Evolutionary conservation across 2,113 vertebrate species (phyloP).

Genomic region (Chaetura pelagica): DNA sequence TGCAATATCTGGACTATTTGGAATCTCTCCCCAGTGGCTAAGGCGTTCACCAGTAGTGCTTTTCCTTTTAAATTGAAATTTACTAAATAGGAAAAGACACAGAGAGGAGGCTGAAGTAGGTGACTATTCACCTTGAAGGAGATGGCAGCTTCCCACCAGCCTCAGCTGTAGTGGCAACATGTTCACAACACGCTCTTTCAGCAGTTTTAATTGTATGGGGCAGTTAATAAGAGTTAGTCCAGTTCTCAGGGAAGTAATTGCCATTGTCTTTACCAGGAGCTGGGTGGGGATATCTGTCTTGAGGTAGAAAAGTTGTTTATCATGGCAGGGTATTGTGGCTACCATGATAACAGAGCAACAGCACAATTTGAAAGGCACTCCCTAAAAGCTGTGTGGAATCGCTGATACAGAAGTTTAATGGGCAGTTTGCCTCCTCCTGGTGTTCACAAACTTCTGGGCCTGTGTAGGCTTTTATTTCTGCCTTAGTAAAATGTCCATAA

Average conservation of each 20-base stretch:
- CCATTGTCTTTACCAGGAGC: conserved; percentile 19
- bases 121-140: background rate
- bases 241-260: conserved; percentile 34
- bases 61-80: background rate
- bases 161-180: background rate
- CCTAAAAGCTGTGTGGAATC: background rate
- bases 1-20: background rate
- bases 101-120: background rate
- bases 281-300: conserved; percentile 45
- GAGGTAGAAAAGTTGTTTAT: conserved; percentile 55
- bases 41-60: background rate
- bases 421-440: background rate
- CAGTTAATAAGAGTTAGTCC: background rate
- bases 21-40: background rate
- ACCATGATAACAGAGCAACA: conserved; percentile 40
- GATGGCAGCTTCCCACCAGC: background rate
- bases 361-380: conserved; percentile 39
- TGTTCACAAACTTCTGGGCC: background rate
- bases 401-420: background rate
- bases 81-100: background rate
- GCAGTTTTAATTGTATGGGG: background rate
- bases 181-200: background rate
- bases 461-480: background rate
- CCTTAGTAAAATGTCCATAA: background rate
- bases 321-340: conserved; percentile 45